Conservation (phyloP, 2,113 vertebrate species). For the Leucosticte australis region DNA sequence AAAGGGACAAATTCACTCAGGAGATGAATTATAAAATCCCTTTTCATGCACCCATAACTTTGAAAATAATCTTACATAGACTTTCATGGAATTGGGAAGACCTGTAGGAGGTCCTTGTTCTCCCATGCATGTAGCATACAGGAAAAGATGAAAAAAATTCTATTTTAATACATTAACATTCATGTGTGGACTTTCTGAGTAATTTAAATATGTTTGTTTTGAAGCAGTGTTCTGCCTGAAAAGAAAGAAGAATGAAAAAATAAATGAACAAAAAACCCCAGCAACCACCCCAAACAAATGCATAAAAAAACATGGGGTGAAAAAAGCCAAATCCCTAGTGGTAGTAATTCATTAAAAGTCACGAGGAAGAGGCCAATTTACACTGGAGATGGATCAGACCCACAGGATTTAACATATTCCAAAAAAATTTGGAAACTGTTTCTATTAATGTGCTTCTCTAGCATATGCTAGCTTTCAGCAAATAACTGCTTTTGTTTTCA, state of each 20-base stretch:
- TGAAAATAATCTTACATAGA: not conserved
- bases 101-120: not conserved
- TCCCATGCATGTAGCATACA: not conserved
- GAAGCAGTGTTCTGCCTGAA: not conserved
- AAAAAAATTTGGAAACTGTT: not conserved
- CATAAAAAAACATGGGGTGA: not conserved
- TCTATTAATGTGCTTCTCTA: not conserved
- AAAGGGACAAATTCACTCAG: not conserved
- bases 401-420: not conserved
- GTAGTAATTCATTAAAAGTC: not conserved
- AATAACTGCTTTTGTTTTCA: not conserved
- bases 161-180: not conserved
- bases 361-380: not conserved
- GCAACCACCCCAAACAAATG: not conserved
- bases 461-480: not conserved
- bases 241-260: not conserved
- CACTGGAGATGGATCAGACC: not conserved
- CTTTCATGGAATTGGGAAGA: not conserved
- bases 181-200: not conserved
- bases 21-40: not conserved
- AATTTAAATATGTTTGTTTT: not conserved
- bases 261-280: fast-evolving
- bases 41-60: not conserved
- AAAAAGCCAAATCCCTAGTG: not conserved
- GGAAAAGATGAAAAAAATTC: not conserved